Evolutionary conservation across 53 echinoderm and acorn worm genomes (phyloP).

Genomic region (Zoroaster sp.): DNA sequence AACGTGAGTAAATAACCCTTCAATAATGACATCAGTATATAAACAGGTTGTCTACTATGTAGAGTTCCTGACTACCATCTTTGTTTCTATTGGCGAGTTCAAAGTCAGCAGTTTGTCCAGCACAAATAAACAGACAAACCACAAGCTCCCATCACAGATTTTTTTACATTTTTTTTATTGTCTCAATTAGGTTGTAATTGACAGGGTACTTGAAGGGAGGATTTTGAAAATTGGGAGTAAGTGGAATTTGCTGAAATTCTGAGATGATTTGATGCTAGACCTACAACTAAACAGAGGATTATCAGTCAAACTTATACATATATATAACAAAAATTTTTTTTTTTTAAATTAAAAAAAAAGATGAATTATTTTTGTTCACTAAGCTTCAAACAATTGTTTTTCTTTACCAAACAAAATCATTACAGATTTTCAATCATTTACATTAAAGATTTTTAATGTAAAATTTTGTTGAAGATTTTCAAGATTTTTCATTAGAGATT

Average conservation of each 20-base stretch:
- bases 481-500: too few relatives aligned
- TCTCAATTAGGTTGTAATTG: conserved; percentile 4
- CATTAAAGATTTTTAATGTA: too few relatives aligned
- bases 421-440: too few relatives aligned
- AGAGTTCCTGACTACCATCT: conserved; percentile 21
- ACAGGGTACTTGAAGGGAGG: neutral
- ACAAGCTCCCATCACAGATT: neutral
- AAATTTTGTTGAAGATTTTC: too few relatives aligned
- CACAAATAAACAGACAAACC: conserved; percentile 41
- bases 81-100: conserved; percentile 19
- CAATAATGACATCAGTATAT: neutral
- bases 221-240: neutral
- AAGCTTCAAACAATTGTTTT: too few relatives aligned
- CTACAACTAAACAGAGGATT: too few relatives aligned
- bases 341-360: too few relatives aligned
- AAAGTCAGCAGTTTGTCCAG: conserved; percentile 51
- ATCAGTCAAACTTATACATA: too few relatives aligned
- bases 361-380: too few relatives aligned
- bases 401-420: too few relatives aligned
- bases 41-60: conserved; percentile 28
- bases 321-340: too few relatives aligned
- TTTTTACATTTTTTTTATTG: neutral
- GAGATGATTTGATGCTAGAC: neutral
- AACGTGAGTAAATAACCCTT: neutral
- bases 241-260: neutral